These are phyloP conservation scores for Phaedon cochleariae DNA, from an alignment of 2,888 invertebrate species.

Conservation along the genomic window DNA sequence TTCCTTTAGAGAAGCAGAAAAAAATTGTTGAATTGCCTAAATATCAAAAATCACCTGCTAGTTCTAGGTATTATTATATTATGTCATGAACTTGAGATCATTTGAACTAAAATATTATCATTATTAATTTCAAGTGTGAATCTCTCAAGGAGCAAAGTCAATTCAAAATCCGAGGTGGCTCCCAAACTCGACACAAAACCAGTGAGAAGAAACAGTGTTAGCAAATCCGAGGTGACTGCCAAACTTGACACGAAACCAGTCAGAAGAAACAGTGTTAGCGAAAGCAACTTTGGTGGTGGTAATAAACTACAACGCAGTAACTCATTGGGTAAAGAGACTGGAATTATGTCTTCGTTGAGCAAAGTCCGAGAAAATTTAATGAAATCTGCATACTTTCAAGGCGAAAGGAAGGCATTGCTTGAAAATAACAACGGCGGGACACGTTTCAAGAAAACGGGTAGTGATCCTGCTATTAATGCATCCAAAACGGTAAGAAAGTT, in stretches of 20 bases:
- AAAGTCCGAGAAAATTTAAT: constrained; percentile 41
- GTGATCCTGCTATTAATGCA: background rate
- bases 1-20: background rate
- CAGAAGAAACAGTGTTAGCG: constrained; percentile 21
- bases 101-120: background rate
- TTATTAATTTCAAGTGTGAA: background rate
- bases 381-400: constrained; percentile 33
- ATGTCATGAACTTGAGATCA: too few relatives aligned
- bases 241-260: background rate
- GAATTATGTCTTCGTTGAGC: constrained; percentile 37
- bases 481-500: background rate
- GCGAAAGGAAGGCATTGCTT: background rate
- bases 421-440: constrained; percentile 1
- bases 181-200: constrained; percentile 2
- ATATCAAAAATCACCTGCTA: background rate
- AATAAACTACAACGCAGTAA: constrained; percentile 32
- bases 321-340: constrained; percentile 36
- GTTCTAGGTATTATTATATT: background rate
- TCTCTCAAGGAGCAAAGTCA: background rate
- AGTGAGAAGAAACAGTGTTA: constrained; percentile 17
- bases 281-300: background rate
- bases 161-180: background rate
- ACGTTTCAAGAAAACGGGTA: background rate
- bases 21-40: background rate
- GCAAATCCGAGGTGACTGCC: background rate